Evolutionary conservation across 2,888 invertebrate genomes (phyloP).

Genomic region (Pterobdella sp.): DNA sequence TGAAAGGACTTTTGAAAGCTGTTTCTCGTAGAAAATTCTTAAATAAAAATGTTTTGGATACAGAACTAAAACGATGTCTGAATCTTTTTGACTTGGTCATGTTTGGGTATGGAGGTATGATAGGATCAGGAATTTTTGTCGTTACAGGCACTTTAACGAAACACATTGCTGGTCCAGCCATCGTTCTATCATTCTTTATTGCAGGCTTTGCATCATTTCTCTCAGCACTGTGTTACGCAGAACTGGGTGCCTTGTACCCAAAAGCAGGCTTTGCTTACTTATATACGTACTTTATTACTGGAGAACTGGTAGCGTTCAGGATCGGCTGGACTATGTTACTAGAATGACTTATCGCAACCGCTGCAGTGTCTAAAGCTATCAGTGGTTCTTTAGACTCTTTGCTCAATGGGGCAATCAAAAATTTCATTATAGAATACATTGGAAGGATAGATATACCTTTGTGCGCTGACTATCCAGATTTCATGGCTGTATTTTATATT

Average conservation of each 20-base stretch:
- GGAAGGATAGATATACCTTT: conserved; percentile 38
- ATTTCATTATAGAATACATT: conserved; percentile 38
- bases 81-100: conserved; percentile 77
- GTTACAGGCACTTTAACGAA: conserved; percentile 89
- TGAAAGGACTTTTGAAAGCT: neutral
- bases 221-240: conserved; percentile 71
- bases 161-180: conserved; percentile 80
- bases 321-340: conserved; percentile 43
- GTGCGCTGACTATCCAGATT: conserved; percentile 46
- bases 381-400: conserved; percentile 46
- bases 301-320: conserved; percentile 48
- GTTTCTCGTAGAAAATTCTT: conserved; percentile 37
- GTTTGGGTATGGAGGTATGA: conserved; percentile 82
- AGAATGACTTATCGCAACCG: conserved; percentile 43
- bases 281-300: conserved; percentile 48
- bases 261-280: conserved; percentile 51
- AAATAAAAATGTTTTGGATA: conserved; percentile 39
- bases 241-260: conserved; percentile 64
- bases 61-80: conserved; percentile 59
- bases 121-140: conserved; percentile 92
- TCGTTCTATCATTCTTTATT: conserved; percentile 67
- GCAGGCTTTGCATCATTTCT: conserved; percentile 75
- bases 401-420: conserved; percentile 42
- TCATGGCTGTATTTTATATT: conserved; percentile 47
- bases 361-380: conserved; percentile 51